Conservation (phyloP, 2,797 vertebrate species). For the Gambelia wislizenii region DNA sequence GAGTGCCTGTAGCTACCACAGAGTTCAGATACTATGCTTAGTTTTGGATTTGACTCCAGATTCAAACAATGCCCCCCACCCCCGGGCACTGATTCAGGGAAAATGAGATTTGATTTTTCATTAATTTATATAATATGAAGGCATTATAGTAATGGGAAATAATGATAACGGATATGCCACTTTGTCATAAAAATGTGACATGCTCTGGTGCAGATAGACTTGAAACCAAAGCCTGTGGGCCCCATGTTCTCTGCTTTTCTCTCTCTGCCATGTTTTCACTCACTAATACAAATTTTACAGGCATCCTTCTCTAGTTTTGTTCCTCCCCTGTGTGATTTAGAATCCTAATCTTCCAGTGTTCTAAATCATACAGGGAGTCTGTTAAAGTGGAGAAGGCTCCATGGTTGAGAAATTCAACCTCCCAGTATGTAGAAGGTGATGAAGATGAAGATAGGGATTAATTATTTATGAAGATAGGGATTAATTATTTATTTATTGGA, state of each 20-base stretch:
- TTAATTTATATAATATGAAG: background rate
- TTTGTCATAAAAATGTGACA: no score
- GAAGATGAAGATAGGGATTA: background rate
- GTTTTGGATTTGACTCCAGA: background rate
- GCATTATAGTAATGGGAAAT: no score
- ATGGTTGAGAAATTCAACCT: background rate
- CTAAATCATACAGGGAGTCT: background rate
- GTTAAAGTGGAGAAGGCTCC: background rate
- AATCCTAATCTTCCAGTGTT: background rate
- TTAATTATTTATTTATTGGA: no score
- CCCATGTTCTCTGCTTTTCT: no score
- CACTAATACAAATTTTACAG: no score
- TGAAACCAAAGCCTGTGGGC: no score
- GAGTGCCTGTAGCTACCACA: background rate
- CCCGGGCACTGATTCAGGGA: background rate
- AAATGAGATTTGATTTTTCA: background rate
- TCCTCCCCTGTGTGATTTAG: background rate
- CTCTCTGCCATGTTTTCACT: no score
- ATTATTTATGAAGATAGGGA: no score
- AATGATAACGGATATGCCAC: no score
- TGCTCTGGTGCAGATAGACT: no score
- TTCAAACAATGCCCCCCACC: background rate
- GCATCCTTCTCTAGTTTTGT: no score
- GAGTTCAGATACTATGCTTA: background rate
- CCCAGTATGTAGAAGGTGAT: background rate